A percentile compares a stretch with the other conserved stretches of the same genome.
These are phyloP conservation scores for Ophioninae sp. DNA, from an alignment of 2,888 invertebrate species.

Conservation along the genomic window DNA sequence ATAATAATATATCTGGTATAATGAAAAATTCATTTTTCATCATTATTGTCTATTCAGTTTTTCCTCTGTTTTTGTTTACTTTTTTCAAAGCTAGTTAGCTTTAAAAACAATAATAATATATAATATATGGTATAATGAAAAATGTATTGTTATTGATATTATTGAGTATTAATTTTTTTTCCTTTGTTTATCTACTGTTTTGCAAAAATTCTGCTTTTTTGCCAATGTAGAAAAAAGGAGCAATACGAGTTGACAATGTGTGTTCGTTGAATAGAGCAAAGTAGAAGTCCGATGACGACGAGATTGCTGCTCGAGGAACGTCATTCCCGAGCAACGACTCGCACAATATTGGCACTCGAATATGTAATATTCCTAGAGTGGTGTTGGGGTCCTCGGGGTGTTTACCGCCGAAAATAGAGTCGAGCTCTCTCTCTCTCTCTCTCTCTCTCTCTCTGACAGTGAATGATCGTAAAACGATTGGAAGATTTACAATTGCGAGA, in stretches of 20 bases:
- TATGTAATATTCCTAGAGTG: conserved; percentile 4
- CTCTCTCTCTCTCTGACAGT: conserved; percentile 19
- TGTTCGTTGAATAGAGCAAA: conserved; percentile 17
- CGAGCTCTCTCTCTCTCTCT: conserved; percentile 39
- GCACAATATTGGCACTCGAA: conserved; percentile 34
- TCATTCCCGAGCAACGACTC: conserved; percentile 24
- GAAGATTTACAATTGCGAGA: conserved; percentile 58
- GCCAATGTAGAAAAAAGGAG: too few relatives aligned
- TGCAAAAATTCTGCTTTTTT: too few relatives aligned
- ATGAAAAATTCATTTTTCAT: too few relatives aligned
- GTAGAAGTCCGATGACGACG: too few relatives aligned
- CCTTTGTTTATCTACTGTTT: too few relatives aligned
- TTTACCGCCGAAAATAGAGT: conserved; percentile 54
- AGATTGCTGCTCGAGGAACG: conserved; percentile 13
- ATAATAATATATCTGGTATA: too few relatives aligned
- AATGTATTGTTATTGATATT: too few relatives aligned
- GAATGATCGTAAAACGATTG: conserved; percentile 61
- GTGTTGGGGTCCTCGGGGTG: conserved; percentile 51
- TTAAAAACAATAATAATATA: too few relatives aligned
- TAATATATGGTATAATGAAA: too few relatives aligned
- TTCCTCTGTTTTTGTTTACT: not conserved
- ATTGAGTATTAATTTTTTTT: too few relatives aligned
- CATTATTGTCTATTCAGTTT: too few relatives aligned
- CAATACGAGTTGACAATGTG: conserved; percentile 6
- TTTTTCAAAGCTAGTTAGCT: not conserved